phyloP scores from a whole-genome alignment of 2,113 vertebrate genomes.

The Anarrhichthys ocellatus region DNA sequence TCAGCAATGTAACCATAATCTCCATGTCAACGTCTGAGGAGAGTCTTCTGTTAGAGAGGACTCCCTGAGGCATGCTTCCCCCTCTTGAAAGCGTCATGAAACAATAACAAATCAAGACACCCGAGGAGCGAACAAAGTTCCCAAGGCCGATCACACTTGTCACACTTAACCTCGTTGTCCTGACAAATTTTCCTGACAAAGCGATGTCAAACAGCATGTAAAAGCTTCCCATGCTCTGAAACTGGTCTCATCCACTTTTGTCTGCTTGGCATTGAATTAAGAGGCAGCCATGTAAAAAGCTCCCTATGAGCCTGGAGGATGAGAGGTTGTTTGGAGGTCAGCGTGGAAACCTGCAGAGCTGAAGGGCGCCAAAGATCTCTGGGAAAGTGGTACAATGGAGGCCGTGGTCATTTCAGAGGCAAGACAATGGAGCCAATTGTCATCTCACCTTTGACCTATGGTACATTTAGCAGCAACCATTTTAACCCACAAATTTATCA shows the following conservation, averaged over 20 bases:
- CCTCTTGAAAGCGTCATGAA: slow-evolving; percentile 58
- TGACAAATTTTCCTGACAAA: slow-evolving; percentile 70
- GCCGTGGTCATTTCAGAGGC: slow-evolving; percentile 57
- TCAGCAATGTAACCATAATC: slow-evolving; percentile 55
- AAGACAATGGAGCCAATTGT: slow-evolving; percentile 69
- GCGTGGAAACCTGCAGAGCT: slow-evolving; percentile 61
- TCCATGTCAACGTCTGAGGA: slow-evolving; percentile 56
- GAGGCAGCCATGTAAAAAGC: slow-evolving; percentile 63
- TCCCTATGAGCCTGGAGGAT: slow-evolving; percentile 52
- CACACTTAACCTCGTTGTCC: slow-evolving; percentile 77
- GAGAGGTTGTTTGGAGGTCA: slow-evolving; percentile 78
- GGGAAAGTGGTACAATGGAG: slow-evolving; percentile 64
- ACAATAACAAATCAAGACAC: slow-evolving; percentile 76
- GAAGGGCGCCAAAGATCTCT: slow-evolving; percentile 70
- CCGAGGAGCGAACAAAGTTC: slow-evolving; percentile 70
- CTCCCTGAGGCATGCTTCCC: slow-evolving; percentile 51
- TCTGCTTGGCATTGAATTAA: slow-evolving; percentile 66
- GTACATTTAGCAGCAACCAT: slow-evolving; percentile 47
- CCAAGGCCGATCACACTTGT: slow-evolving; percentile 72
- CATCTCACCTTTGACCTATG: slow-evolving; percentile 67
- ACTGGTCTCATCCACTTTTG: slow-evolving; percentile 63
- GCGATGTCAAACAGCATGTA: slow-evolving; percentile 51
- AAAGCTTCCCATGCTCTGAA: slow-evolving; percentile 63
- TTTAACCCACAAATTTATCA: slow-evolving; percentile 50
- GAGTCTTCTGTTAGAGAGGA: slow-evolving; percentile 38